Percentiles rank a stretch among this genome's conserved stretches.
Conservation (phyloP, 92 coral and sea anemone species). For the Phenganax marumi region DNA sequence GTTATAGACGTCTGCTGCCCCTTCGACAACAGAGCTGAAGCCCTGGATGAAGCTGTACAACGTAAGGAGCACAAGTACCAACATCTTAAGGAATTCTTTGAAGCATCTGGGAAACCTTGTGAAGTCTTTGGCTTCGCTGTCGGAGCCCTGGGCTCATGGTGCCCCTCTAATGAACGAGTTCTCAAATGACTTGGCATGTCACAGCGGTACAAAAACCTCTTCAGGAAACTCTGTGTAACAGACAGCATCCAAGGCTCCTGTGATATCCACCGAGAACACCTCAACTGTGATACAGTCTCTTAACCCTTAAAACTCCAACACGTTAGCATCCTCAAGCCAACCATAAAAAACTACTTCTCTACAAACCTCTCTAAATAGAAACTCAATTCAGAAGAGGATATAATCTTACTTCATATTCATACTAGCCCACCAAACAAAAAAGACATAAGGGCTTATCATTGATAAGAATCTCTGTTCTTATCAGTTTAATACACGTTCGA, state of each 20-base stretch:
- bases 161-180: not conserved
- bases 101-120: not conserved
- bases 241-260: not conserved
- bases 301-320: too few relatives aligned
- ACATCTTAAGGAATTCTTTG: not conserved
- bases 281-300: not conserved
- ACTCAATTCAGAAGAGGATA: too few relatives aligned
- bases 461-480: too few relatives aligned
- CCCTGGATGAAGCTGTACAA: too few relatives aligned
- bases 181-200: not conserved
- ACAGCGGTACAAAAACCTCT: not conserved
- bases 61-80: not conserved
- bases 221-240: not conserved
- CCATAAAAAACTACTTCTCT: too few relatives aligned
- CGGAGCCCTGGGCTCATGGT: not conserved
- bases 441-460: too few relatives aligned
- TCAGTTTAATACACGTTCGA: too few relatives aligned
- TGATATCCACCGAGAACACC: not conserved
- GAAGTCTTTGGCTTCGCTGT: slow-evolving; percentile 8
- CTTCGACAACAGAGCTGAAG: slow-evolving; percentile 1
- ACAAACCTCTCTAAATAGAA: too few relatives aligned
- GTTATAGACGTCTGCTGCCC: slow-evolving; percentile 5
- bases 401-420: too few relatives aligned
- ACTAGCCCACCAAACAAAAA: too few relatives aligned
- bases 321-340: too few relatives aligned